Conservation (phyloP, 2,113 vertebrate genomes). For the Paralichthys olivaceus region DNA sequence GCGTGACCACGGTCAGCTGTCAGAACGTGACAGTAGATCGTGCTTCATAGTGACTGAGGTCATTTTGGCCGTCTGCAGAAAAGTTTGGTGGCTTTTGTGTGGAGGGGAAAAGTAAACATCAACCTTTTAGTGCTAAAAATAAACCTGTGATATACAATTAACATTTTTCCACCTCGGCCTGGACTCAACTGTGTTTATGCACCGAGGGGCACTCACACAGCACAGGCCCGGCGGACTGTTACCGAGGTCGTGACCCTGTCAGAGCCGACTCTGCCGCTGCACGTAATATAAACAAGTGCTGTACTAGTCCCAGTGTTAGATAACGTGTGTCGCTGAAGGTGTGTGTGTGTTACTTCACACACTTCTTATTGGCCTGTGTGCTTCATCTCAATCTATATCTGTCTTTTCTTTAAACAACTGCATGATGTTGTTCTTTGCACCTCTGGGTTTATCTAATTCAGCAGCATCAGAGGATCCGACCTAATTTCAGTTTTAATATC, state of each 20-base stretch:
- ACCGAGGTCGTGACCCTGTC: slow-evolving; percentile 54
- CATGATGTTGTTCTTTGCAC: neutral
- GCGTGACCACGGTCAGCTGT: too few species aligned
- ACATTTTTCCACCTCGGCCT: neutral
- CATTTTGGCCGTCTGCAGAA: too few species aligned
- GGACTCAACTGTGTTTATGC: slow-evolving; percentile 36
- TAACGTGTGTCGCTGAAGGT: slow-evolving; percentile 7
- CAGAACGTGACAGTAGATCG: too few species aligned
- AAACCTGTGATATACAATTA: neutral
- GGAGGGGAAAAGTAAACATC: neutral
- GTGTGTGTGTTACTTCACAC: slow-evolving; percentile 13
- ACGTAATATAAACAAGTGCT: slow-evolving; percentile 58
- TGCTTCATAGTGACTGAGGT: too few species aligned
- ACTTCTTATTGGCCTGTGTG: slow-evolving; percentile 21
- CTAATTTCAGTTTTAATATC: too few species aligned
- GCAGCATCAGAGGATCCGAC: neutral
- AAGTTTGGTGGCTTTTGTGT: neutral
- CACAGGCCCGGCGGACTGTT: slow-evolving; percentile 18
- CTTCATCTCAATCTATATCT: slow-evolving; percentile 34
- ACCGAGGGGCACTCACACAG: slow-evolving; percentile 23
- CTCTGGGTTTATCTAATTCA: neutral
- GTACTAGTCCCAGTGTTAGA: slow-evolving; percentile 50
- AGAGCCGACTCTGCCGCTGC: slow-evolving; percentile 26
- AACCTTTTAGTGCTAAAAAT: neutral
- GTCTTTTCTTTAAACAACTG: neutral